Evolutionary conservation across 2,888 invertebrate genomes (phyloP).

Genomic region (Drosophila siamana): DNA sequence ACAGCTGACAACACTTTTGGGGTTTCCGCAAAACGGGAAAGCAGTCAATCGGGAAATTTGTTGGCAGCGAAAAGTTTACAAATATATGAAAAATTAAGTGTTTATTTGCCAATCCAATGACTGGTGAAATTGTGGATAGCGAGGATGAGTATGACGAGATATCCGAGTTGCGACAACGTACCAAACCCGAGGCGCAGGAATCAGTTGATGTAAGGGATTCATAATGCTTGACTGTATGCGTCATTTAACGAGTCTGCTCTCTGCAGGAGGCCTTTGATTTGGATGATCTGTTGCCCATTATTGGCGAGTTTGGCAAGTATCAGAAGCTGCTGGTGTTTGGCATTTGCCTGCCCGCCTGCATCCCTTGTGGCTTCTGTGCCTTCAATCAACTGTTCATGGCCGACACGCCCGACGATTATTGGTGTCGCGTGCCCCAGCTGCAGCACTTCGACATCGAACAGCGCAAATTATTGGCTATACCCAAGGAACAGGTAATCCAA

Average conservation of each 20-base stretch:
- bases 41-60: constrained; percentile 14
- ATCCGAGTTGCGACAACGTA: constrained; percentile 66
- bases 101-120: constrained; percentile 41
- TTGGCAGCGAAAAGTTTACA: neutral
- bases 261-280: constrained; percentile 88
- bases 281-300: constrained; percentile 93
- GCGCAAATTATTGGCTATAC: constrained; percentile 89
- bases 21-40: constrained; percentile 39
- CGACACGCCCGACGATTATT: constrained; percentile 93
- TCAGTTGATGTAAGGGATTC: constrained; percentile 61
- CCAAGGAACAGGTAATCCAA: constrained; percentile 86
- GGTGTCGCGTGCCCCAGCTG: constrained; percentile 92
- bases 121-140: constrained; percentile 62
- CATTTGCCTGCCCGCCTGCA: constrained; percentile 94
- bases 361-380: constrained; percentile 96
- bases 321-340: constrained; percentile 94
- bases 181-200: constrained; percentile 51
- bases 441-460: constrained; percentile 87
- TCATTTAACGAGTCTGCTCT: neutral
- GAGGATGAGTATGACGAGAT: constrained; percentile 76
- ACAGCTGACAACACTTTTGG: constrained; percentile 29
- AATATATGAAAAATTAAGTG: constrained; percentile 1
- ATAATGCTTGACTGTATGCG: neutral
- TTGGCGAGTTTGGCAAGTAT: constrained; percentile 95
- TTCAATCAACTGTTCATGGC: constrained; percentile 97